phyloP scores from a whole-genome alignment of 2,797 vertebrate genomes.

The Falco concolor region DNA sequence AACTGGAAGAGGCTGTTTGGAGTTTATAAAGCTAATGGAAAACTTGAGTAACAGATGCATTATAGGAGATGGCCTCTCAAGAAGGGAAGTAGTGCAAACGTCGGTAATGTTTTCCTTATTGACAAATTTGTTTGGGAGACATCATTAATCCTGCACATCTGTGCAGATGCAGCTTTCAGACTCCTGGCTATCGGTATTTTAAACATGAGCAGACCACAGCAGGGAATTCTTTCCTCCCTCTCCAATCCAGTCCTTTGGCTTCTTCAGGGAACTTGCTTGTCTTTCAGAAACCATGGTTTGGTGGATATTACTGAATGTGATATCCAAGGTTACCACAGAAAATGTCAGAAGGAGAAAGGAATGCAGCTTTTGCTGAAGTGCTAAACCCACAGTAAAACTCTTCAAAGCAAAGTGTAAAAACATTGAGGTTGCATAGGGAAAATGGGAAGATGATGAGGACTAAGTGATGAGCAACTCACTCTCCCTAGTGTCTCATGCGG shows the following conservation, averaged over 20 bases:
- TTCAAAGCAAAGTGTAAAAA: neutral
- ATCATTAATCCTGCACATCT: neutral
- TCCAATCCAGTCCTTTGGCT: neutral
- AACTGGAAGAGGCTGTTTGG: neutral
- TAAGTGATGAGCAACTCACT: too few relatives aligned
- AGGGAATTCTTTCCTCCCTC: neutral
- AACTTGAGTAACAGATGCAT: neutral
- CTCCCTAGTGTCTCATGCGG: too few relatives aligned
- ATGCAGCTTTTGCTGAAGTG: neutral
- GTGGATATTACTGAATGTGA: neutral
- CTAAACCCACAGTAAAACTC: neutral
- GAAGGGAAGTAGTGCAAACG: neutral
- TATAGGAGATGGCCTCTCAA: neutral
- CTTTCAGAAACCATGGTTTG: neutral
- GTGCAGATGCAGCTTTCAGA: neutral
- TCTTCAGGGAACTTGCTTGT: neutral
- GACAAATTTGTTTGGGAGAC: neutral
- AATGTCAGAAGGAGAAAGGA: neutral
- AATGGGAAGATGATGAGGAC: neutral
- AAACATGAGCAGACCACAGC: neutral
- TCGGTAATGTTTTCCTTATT: neutral
- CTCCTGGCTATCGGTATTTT: neutral
- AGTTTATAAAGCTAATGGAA: neutral
- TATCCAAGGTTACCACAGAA: neutral
- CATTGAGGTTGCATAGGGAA: accelerated